Base-by-base conservation (phyloP, 2,113 vertebrate genomes). In the Microtus pennsylvanicus region DNA sequence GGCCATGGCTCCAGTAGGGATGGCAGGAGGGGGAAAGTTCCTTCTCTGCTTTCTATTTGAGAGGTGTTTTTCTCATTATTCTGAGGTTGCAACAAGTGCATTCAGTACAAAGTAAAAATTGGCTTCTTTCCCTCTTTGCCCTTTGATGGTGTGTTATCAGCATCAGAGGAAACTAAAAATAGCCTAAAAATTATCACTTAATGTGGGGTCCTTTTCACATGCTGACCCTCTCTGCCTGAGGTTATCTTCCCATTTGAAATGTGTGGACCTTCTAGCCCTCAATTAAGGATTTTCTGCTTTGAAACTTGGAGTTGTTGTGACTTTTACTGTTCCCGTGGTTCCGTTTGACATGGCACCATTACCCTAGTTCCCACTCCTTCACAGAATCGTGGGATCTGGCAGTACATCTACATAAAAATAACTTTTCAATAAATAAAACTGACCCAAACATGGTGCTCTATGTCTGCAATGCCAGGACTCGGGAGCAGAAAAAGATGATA, bases 61-160 rank as follows among this genome's bases (percentile, higher is more conserved):
- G 21, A 45, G 42, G 4, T 69, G 1, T 70, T 69, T 63, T 83
- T 91, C 35, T 63, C 26, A 22, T 70, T 80, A 45, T 33, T 81
- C 74, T 74, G 38, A 69, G 35, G 26, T 12, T 52, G 50, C 9
- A 94, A 52, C 75, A 94, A 52, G 38, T 55, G 67, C 3, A 65
- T 76, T 93, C 80, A 78, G 77, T 70, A 72, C 35, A 91, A 86
- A 89, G 80, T 81, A 30, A 87, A 95, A 78, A 92, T 47, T 58
- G 65, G 92, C 65, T 63, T 55, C 2, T 83, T 89, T 94, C 21
- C 30, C 52, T 89, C 69, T 74, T 95, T 76, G 74, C 33, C 65
- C 61, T 93, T 65, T 96, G 26, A 38, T 17, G 61, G 0, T 35
- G 58, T 3, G 17, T 80, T 87, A 47, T 80, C 50, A 45, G 65